A percentile compares a stretch with the other conserved stretches of the same genome.
These are phyloP conservation scores for Geodia barretti DNA, from an alignment of 37 sponge, comb jelly and placozoan genomes.

Conservation along the genomic window DNA sequence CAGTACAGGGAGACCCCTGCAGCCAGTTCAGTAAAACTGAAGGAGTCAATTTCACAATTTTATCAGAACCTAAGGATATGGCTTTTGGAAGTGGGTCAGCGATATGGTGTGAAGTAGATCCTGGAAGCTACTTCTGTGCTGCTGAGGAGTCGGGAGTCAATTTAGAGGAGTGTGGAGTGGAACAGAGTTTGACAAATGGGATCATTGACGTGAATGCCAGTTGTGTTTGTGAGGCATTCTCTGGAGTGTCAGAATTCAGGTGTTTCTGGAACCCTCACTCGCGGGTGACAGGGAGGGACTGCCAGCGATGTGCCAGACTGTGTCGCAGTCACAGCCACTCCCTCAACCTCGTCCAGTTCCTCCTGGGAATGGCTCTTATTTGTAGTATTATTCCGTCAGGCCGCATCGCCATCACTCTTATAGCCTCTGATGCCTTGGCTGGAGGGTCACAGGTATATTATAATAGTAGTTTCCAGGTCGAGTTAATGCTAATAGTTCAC, in stretches of 20 bases:
- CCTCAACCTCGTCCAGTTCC: constrained; percentile 50
- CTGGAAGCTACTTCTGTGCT: not conserved
- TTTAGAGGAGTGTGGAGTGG: not conserved
- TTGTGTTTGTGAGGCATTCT: constrained; percentile 25
- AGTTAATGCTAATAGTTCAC: no score
- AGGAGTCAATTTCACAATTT: no score
- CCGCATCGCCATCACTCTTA: constrained; percentile 26
- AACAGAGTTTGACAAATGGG: no score
- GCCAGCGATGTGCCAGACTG: constrained; percentile 28
- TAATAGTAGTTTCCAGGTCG: no score
- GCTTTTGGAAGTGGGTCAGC: not conserved
- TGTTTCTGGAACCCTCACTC: constrained; percentile 60
- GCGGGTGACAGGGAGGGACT: constrained; percentile 34
- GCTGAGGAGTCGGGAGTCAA: not conserved
- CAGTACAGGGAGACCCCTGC: constrained; percentile 59
- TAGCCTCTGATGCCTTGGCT: constrained; percentile 43
- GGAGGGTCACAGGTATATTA: constrained; percentile 45
- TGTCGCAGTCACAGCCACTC: constrained; percentile 29
- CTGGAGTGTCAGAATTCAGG: not conserved
- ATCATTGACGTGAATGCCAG: not conserved
- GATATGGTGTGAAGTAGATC: not conserved
- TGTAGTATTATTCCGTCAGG: not conserved
- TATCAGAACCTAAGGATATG: no score
- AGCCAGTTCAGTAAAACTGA: constrained; percentile 31
- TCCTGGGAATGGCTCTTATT: constrained; percentile 24